These are phyloP conservation scores for Colossoma macropomum DNA, from an alignment of 2,113 vertebrate species.

Conservation along the genomic window DNA sequence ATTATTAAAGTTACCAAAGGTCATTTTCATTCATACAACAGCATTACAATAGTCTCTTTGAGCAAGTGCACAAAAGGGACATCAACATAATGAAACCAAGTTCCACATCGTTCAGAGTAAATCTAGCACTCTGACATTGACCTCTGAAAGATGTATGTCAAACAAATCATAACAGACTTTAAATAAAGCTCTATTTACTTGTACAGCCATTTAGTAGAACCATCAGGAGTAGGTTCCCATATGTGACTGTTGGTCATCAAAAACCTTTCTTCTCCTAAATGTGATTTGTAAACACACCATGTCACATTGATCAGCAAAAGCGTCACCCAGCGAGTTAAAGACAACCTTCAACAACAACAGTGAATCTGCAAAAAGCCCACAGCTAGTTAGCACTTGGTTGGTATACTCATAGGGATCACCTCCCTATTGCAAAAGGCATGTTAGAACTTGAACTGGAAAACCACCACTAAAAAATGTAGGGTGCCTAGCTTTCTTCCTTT, in stretches of 20 bases:
- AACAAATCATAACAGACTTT: background rate
- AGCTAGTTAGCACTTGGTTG: background rate
- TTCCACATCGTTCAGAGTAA: background rate
- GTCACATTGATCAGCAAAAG: too few species aligned
- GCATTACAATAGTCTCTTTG: background rate
- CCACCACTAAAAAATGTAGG: background rate
- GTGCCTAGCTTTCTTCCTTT: background rate
- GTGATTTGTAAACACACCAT: too few species aligned
- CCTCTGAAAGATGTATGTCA: background rate
- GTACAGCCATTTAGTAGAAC: background rate
- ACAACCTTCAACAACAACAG: background rate
- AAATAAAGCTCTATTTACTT: too few species aligned
- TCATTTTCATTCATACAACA: slow-evolving; percentile 1
- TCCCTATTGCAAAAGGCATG: background rate
- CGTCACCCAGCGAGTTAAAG: background rate
- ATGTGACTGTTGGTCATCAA: background rate
- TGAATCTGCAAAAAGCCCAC: background rate
- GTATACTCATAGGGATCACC: background rate
- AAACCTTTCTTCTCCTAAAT: background rate
- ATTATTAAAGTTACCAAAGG: background rate
- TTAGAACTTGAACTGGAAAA: background rate
- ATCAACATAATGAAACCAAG: background rate
- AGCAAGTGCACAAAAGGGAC: slow-evolving; percentile 2
- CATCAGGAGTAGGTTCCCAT: background rate
- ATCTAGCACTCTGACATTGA: background rate